These are phyloP conservation scores for Rhabdomys pumilio DNA, from an alignment of 2,797 vertebrate genomes.

Conservation along the genomic window DNA sequence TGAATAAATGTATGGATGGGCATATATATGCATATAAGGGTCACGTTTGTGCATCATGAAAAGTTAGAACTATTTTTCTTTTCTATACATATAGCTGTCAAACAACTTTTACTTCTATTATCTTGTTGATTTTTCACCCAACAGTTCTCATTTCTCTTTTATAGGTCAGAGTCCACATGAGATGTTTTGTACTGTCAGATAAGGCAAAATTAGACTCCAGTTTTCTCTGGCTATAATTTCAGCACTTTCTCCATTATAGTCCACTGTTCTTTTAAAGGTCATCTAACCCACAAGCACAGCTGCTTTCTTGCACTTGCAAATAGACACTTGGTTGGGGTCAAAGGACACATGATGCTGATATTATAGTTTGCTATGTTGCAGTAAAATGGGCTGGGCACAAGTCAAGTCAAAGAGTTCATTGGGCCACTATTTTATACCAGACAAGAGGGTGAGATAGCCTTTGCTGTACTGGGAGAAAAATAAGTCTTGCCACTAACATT, in stretches of 20 bases:
- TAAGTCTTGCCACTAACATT: not conserved
- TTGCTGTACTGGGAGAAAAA: not conserved
- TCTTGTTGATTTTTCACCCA: not conserved
- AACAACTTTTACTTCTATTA: constrained; percentile 34
- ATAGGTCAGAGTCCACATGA: not conserved
- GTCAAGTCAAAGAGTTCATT: not conserved
- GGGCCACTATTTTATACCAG: not conserved
- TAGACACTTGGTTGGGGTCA: not conserved
- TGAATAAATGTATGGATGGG: constrained; percentile 20
- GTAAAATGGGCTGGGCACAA: not conserved
- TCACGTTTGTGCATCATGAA: constrained; percentile 15
- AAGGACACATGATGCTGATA: constrained; percentile 30
- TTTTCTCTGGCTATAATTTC: constrained; percentile 1
- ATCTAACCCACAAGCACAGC: not conserved
- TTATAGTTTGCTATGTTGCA: constrained; percentile 20
- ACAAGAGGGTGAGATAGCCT: not conserved
- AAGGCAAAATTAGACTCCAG: not conserved
- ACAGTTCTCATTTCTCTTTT: constrained; percentile 14
- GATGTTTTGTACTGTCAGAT: constrained; percentile 27
- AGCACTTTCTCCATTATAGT: not conserved
- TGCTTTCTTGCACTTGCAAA: constrained; percentile 49
- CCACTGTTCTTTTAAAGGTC: not conserved
- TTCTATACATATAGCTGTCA: constrained; percentile 22
- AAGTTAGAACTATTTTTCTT: constrained; percentile 17
- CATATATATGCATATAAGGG: not conserved